Conservation (phyloP, 2,113 vertebrate genomes). For the Microcebus ravelobensis region DNA sequence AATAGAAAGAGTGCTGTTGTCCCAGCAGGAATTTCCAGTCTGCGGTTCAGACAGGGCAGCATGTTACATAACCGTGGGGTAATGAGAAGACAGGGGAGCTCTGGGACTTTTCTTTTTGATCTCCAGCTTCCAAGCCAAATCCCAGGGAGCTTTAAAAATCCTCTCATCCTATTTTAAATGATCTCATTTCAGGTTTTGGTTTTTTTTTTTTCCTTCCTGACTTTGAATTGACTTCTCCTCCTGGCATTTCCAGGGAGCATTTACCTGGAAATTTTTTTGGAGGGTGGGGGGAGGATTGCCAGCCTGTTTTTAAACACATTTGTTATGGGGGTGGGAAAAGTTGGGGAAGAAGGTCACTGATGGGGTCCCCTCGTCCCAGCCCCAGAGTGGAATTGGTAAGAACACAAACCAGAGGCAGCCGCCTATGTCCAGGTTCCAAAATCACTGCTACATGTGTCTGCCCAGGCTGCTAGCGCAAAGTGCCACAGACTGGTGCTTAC, state of each 20-base stretch:
- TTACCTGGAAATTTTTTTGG: neutral
- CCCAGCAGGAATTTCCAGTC: neutral
- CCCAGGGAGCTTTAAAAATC: conserved; percentile 26
- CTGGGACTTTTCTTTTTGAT: conserved; percentile 51
- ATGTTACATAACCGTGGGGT: conserved; percentile 15
- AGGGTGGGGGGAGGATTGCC: neutral
- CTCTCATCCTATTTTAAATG: conserved; percentile 58
- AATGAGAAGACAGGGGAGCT: conserved; percentile 23
- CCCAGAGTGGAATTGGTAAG: neutral
- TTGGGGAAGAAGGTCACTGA: neutral
- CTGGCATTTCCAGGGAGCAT: neutral
- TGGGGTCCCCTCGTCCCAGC: no score
- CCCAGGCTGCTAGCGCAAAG: neutral
- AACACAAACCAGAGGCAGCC: neutral
- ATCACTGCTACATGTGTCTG: neutral
- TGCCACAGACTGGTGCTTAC: neutral
- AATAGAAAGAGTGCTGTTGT: neutral
- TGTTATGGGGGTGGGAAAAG: neutral
- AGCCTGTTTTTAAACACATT: neutral
- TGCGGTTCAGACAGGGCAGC: neutral
- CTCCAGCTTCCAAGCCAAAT: conserved; percentile 51
- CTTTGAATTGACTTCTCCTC: conserved; percentile 29
- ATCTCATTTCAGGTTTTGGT: neutral
- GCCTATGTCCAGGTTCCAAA: neutral
- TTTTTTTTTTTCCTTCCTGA: neutral